Percentiles rank a stretch among this genome's conserved stretches.
phyloP scores from a whole-genome alignment of 1,140 invertebrate genomes.

The Hestina assimilis region DNA sequence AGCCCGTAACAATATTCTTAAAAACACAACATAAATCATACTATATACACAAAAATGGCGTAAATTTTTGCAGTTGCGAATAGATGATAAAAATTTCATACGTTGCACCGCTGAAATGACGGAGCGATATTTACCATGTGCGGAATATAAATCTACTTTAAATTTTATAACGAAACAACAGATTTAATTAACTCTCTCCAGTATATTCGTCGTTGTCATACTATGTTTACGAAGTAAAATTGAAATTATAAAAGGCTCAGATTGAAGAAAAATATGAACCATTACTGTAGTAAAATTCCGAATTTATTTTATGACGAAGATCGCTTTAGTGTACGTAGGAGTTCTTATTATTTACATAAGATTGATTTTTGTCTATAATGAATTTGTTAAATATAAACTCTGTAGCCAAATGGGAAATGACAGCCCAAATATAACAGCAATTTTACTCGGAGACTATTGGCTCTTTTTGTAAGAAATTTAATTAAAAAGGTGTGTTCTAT shows the following conservation, averaged over 20 bases:
- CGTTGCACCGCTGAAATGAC: constrained; percentile 2
- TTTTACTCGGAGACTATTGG: too few species aligned
- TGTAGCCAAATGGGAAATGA: too few species aligned
- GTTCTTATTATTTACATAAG: too few species aligned
- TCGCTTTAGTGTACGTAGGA: too few species aligned
- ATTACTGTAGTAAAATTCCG: not conserved
- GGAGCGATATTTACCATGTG: constrained; percentile 8
- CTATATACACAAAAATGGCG: not conserved
- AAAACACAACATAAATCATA: constrained; percentile 3
- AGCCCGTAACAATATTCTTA: not conserved
- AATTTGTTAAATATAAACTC: too few species aligned
- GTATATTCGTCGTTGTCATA: constrained; percentile 18
- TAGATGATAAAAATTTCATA: constrained; percentile 6
- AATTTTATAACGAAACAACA: constrained; percentile 38
- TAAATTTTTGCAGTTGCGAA: constrained; percentile 6
- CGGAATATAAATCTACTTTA: constrained; percentile 27
- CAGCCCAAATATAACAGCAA: too few species aligned
- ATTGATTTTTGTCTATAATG: too few species aligned
- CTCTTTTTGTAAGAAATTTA: too few species aligned
- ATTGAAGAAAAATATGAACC: constrained; percentile 1
- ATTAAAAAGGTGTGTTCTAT: too few species aligned
- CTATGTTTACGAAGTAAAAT: constrained; percentile 16
- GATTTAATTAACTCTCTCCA: constrained; percentile 20
- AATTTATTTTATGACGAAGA: too few species aligned
- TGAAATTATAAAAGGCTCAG: constrained; percentile 11